Percentiles rank a stretch among this genome's conserved stretches.
Evolutionary conservation across 2,888 invertebrate species (phyloP).

Genomic region (Girardia tigrina): DNA sequence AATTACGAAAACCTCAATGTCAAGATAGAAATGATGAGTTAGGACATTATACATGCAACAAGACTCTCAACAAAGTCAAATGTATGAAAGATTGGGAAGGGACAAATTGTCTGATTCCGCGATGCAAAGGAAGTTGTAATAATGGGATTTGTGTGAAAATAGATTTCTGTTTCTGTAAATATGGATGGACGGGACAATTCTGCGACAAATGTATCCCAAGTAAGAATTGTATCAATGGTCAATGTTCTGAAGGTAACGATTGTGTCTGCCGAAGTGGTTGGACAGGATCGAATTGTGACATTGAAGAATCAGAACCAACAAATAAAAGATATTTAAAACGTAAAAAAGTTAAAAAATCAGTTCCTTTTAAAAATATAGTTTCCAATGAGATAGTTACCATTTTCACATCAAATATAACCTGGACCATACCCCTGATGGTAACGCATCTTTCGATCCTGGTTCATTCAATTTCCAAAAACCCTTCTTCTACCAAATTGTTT

Average conservation of each 20-base stretch:
- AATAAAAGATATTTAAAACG: background rate
- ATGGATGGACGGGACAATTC: slow-evolving; percentile 1
- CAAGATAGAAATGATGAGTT: background rate
- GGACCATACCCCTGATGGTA: background rate
- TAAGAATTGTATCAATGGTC: background rate
- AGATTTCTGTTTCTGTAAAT: background rate
- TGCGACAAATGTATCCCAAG: background rate
- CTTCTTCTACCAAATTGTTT: background rate
- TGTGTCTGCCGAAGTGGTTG: background rate
- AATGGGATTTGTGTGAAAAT: background rate
- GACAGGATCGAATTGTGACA: background rate
- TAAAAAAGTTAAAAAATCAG: background rate
- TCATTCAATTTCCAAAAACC: background rate
- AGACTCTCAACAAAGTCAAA: background rate
- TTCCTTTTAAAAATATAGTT: background rate
- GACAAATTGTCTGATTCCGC: background rate
- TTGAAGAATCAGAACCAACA: background rate
- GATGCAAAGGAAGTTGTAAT: background rate
- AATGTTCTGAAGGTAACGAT: background rate
- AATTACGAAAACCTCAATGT: background rate
- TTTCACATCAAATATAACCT: background rate
- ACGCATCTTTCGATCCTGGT: background rate
- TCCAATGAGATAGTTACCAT: background rate
- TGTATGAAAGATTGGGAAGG: background rate
- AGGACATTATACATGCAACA: background rate